Evolutionary conservation across 2,113 vertebrate genomes (phyloP), one percentile per base, ranked within the genome.

Genomic region (Nymphicus hollandicus): DNA sequence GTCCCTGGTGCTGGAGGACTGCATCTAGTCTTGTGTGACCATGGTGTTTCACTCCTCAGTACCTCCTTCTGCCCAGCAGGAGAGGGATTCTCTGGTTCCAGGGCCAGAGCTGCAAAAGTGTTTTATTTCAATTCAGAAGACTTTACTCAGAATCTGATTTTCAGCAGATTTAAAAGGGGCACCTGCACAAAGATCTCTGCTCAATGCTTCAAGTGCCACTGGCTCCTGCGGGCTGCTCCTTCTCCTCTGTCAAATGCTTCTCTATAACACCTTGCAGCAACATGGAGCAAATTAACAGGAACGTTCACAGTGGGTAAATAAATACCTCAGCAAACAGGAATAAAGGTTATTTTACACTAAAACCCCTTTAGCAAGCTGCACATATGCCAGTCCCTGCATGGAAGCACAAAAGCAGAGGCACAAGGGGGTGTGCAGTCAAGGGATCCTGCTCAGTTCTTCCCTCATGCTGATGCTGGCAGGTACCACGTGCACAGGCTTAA

Each of bases 391-490:
- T 52, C 27, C 50, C 50, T 52, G 50, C 50, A 52, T 52, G 27
- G 50, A 52, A 52, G 46, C 71, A 27, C n/a, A 52, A 49, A 70
- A 3, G 4, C 81, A 28, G 55, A 0, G 55, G 22, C 1, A 17
- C 0, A 0, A 60, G 49, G 66, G 58, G 58, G 4, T 6, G 61
- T 1, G 52, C 31, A 47, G 66, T 81, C 56, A 63, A n/a, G 49
- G 93, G 89, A 66, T 91, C 58, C 92, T 91, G 94, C 92, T 83
- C 31, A 22, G 89, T 93, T 91, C 88, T 63, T 76, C 90, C 92
- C 90, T 85, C 56, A 1, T 2, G 47, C 93, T 89, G 95, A 89
- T 55, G 78, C 56, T 13, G 61, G 90, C 92, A 79, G 85, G 74
- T 91, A 70, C 85, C 1, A 35, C 61, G 19, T 39, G 81, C 29